A percentile compares a stretch with the other conserved stretches of the same genome.
phyloP scores from a whole-genome alignment of 2,888 invertebrate species.

The Operophtera brumata region DNA sequence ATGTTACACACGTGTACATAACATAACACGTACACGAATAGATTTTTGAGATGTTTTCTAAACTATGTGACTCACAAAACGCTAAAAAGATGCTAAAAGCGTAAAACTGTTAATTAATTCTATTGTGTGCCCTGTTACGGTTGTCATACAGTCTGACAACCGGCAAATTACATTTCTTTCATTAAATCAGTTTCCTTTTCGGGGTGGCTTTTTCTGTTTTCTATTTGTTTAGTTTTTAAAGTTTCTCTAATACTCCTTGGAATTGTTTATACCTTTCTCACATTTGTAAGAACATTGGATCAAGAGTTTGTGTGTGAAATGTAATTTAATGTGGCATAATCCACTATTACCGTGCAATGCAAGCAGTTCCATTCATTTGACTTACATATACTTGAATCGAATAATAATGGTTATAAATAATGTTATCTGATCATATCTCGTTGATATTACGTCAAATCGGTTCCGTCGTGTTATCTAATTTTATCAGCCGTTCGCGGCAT shows the following conservation, averaged over 20 bases:
- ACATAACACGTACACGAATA: no score
- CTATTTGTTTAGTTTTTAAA: neutral
- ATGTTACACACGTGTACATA: no score
- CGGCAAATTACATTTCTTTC: constrained; percentile 11
- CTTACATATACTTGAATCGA: neutral
- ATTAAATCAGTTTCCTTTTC: neutral
- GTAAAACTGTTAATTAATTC: constrained; percentile 26
- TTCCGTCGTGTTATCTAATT: constrained; percentile 28
- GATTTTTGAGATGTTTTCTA: constrained; percentile 2
- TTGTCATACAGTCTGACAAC: constrained; percentile 17
- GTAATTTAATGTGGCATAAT: neutral
- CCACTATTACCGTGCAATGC: neutral
- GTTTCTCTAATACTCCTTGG: neutral
- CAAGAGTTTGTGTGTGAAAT: neutral
- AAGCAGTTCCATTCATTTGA: neutral
- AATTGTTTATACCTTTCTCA: neutral
- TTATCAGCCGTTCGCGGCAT: constrained; percentile 21
- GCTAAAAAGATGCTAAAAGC: constrained; percentile 7
- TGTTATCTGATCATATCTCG: constrained; percentile 20
- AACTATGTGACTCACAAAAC: neutral
- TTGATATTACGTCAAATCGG: constrained; percentile 36
- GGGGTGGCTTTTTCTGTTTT: neutral
- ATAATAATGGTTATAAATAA: constrained; percentile 17
- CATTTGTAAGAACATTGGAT: no score
- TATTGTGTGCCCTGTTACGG: constrained; percentile 19